phyloP scores from a whole-genome alignment of 1,140 invertebrate genomes.

The Halyomorpha halys region DNA sequence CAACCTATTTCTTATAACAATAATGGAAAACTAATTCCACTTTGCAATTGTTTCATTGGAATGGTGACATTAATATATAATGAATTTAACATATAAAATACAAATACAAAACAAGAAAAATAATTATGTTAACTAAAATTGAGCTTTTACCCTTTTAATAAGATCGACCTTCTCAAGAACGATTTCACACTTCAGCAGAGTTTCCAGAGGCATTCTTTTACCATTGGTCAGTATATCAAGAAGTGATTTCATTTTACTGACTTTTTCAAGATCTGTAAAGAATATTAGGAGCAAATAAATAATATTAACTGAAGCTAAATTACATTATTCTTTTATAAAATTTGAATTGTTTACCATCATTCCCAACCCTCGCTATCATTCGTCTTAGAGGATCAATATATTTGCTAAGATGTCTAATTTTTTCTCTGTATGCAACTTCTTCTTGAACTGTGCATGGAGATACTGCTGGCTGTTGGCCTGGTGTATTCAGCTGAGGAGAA shows the following conservation, averaged over 20 bases:
- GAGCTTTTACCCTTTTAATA: slow-evolving; percentile 42
- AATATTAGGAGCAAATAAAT: neutral
- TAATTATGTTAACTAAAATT: too few relatives aligned
- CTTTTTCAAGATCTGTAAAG: slow-evolving; percentile 59
- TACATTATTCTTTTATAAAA: slow-evolving; percentile 28
- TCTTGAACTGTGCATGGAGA: slow-evolving; percentile 59
- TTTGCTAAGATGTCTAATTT: slow-evolving; percentile 80
- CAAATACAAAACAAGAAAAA: slow-evolving; percentile 18
- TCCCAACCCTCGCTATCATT: slow-evolving; percentile 77
- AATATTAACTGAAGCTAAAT: slow-evolving; percentile 13
- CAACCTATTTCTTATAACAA: too few relatives aligned
- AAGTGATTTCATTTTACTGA: slow-evolving; percentile 84
- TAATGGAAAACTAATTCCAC: too few relatives aligned
- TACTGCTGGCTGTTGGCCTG: slow-evolving; percentile 48
- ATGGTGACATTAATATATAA: too few relatives aligned
- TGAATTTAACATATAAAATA: too few relatives aligned
- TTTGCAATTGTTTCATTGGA: too few relatives aligned
- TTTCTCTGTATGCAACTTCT: slow-evolving; percentile 82
- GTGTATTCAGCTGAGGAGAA: slow-evolving; percentile 69
- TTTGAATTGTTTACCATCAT: slow-evolving; percentile 52
- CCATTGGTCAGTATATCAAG: slow-evolving; percentile 83
- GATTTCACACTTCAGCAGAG: slow-evolving; percentile 81
- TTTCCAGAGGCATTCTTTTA: slow-evolving; percentile 77
- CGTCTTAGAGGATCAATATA: slow-evolving; percentile 83
- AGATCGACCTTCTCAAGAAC: slow-evolving; percentile 79